Base-by-base conservation (phyloP, 2,113 vertebrate genomes). In the Neomonachus schauinslandi region DNA sequence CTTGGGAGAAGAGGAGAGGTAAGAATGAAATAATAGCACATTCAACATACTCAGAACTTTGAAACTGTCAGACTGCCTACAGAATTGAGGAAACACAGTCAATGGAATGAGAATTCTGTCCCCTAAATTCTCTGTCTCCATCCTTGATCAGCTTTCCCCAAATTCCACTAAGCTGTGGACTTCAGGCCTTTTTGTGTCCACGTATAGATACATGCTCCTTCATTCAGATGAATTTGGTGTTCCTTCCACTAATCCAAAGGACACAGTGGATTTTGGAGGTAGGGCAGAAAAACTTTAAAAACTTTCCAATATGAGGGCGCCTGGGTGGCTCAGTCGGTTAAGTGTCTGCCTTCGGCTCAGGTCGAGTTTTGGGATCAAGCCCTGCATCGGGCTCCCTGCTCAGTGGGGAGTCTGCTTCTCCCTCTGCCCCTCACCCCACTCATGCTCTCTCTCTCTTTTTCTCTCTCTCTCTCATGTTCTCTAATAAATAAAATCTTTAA, bases 171-270 rank as follows among this genome's bases (percentile, higher is more conserved):
- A 90, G 7, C 39, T 55, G 19, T 21, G 28, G 21, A 84, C 42
- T 72, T 83, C 71, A 39, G 22, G 53, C 46, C 33, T 76, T 53
- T 91, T 65, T 53, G 84, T 0, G 22, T 36, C 42, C 5, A 16
- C 6, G 18, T 59, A 18, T 16, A 28, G 31, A 71, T 22, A 13
- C 19, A 63, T 55, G 67, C 1, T 1, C 21, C 57, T 81, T 88
- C 39, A 16, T 26, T 9, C 21, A 46, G 21, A 49, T 61, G 33
- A 42, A 19, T 67, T 46, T 90, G 33, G 9, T 81, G 57, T 49
- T 89, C 11, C 55, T 97, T 86, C 71, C 36, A 84, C 19, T 46
- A 69, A 89, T 63, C 79, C 83, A 71, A 96, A 92, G 19, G 39
- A 39, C 18, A 92, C 55, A 39, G n/a, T 39, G 2, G 80, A 69